Evolutionary conservation across 2,888 invertebrate species (phyloP).

Genomic region (Vandiemenella viatica): DNA sequence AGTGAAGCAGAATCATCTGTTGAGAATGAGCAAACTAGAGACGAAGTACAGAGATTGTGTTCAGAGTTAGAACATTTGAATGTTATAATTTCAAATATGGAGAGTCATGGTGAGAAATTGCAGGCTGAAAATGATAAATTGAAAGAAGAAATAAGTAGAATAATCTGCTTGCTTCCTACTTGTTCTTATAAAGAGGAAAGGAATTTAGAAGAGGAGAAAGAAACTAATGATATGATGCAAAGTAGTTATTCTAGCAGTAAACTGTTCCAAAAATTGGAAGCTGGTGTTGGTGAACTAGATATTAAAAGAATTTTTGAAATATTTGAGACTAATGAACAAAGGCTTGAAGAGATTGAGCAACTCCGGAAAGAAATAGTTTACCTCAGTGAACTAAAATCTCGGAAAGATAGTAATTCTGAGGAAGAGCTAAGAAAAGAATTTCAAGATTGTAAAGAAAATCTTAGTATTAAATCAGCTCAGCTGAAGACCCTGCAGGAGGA

Average conservation of each 20-base stretch:
- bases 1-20: neutral
- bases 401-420: neutral
- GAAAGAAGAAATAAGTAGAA: neutral
- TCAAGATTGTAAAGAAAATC: no score
- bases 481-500: neutral
- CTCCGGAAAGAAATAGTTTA: neutral
- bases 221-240: no score
- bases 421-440: neutral
- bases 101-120: neutral
- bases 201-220: neutral
- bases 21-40: neutral
- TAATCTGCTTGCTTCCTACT: neutral
- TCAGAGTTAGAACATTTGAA: conserved; percentile 2
- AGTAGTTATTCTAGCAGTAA: no score
- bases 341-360: neutral
- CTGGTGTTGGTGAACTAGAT: no score
- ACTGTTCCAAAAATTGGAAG: neutral
- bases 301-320: no score
- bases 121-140: conserved; percentile 2
- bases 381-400: neutral
- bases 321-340: neutral
- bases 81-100: conserved; percentile 1
- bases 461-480: neutral
- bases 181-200: neutral
- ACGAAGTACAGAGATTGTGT: neutral